Evolutionary conservation across 2,113 vertebrate genomes (phyloP), one percentile per base, ranked within the genome.

Genomic region (Pogonocichla stellata): DNA sequence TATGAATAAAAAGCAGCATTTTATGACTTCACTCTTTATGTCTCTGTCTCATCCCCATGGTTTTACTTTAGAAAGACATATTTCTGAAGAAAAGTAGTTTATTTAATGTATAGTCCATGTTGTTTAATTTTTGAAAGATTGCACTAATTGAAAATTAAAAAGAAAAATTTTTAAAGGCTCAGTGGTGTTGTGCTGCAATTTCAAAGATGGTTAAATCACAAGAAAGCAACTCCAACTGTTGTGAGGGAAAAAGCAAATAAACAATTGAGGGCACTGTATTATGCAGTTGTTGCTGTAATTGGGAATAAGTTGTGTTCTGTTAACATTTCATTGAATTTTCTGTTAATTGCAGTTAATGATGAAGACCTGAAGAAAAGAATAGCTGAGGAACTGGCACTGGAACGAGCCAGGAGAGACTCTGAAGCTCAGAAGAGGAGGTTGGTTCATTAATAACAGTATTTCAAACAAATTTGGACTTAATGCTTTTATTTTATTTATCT

Each of bases 351-450:
- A 98, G 98, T 96, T 95, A 98, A 96, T 90, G 97, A 98, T 93
- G 98, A 98, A 94, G 98, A 98, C n/a, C 94, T 98, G 24, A 98
- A 98, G 92, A 98, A 96, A 95, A 98, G 98, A 97, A 98, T 98
- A 74, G 98, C 98, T 8, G 98, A 98, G 85, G 98, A 98, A 64
- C 69, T 98, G 97, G 98, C 98, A 0, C 70, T 98, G 72, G 98
- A 98, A 72, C 96, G 97, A 92, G 98, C 98, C 82, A 97, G 96
- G 78, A 98, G 98, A 91, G 98, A 98, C 31, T 91, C 97, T 11
- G 98, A 98, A 78, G 93, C 94, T 72, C 98, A 98, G 18, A 98
- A 97, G 80, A 96, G 88, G 73, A 98, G 98, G 98, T 98, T 91
- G 94, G 98, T 96, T 86, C 83, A 48, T 66, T 80, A 48, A 38